Conservation (phyloP, 2,113 vertebrate species). For the Clinocottus analis region DNA sequence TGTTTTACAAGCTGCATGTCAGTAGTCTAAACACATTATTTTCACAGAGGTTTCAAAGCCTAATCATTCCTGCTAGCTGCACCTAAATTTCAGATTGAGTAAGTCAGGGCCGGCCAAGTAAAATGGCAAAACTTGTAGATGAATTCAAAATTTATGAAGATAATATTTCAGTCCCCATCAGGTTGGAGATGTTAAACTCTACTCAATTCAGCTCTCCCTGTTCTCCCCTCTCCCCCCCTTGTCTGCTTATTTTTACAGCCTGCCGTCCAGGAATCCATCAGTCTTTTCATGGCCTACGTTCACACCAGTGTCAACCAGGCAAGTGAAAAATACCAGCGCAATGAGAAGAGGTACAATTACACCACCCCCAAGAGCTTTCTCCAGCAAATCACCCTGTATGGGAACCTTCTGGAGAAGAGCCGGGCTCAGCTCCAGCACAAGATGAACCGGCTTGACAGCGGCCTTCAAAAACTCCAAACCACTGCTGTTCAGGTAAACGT, state of each 20-base stretch:
- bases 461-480: conserved; percentile 85
- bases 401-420: conserved; percentile 85
- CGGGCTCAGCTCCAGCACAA: conserved; percentile 75
- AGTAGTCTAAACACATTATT: conserved; percentile 79
- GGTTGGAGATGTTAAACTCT: conserved; percentile 79
- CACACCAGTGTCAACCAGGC: conserved; percentile 85
- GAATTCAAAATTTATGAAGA: conserved; percentile 84
- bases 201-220: conserved; percentile 74
- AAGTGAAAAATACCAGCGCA: conserved; percentile 83
- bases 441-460: conserved; percentile 82
- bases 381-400: conserved; percentile 87
- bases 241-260: conserved; percentile 83
- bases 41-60: conserved; percentile 81
- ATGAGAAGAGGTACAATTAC: conserved; percentile 86
- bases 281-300: conserved; percentile 88
- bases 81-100: conserved; percentile 86
- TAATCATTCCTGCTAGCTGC: conserved; percentile 80
- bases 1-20: conserved; percentile 74
- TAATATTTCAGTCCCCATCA: conserved; percentile 81
- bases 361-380: conserved; percentile 88
- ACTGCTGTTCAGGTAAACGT: conserved; percentile 84
- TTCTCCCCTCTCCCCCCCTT: conserved; percentile 62
- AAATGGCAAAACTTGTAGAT: conserved; percentile 84
- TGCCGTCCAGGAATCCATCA: conserved; percentile 84
- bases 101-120: conserved; percentile 81